Percentiles rank a stretch among this genome's conserved stretches.
These are phyloP conservation scores for Anomalospiza imberbis DNA, from an alignment of 2,797 vertebrate species.

Conservation along the genomic window DNA sequence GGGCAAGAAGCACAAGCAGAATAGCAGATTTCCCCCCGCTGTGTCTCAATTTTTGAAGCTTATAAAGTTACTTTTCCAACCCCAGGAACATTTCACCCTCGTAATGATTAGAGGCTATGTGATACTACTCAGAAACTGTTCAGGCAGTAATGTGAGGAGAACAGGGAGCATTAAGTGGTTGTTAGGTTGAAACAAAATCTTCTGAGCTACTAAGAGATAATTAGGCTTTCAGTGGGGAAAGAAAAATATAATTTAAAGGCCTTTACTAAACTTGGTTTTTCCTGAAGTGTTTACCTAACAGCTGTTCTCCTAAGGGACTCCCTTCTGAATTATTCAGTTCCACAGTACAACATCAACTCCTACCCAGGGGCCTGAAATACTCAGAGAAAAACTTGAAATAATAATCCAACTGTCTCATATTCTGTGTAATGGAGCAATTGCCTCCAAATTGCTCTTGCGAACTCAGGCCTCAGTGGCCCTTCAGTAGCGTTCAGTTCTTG, in stretches of 20 bases:
- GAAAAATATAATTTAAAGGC: background rate
- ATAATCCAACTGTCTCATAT: background rate
- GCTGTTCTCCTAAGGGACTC: background rate
- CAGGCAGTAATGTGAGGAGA: background rate
- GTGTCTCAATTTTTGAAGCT: background rate
- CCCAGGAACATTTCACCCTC: background rate
- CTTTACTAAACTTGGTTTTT: background rate
- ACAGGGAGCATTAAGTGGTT: background rate
- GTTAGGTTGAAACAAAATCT: background rate
- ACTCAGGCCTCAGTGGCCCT: background rate
- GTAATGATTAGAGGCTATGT: background rate
- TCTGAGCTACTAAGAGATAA: background rate
- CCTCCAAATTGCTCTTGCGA: background rate
- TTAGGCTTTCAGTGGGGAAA: background rate
- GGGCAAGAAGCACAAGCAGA: background rate
- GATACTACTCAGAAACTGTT: background rate
- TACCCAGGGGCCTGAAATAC: background rate
- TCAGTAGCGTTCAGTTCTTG: rapidly evolving
- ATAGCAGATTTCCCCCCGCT: background rate
- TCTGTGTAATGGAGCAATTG: background rate
- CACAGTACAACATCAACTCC: background rate
- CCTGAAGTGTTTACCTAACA: background rate
- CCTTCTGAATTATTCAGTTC: background rate
- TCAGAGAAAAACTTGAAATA: background rate
- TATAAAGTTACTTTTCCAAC: background rate